Conservation (phyloP, 2,888 invertebrate species). For the Leucophora obtusa region DNA sequence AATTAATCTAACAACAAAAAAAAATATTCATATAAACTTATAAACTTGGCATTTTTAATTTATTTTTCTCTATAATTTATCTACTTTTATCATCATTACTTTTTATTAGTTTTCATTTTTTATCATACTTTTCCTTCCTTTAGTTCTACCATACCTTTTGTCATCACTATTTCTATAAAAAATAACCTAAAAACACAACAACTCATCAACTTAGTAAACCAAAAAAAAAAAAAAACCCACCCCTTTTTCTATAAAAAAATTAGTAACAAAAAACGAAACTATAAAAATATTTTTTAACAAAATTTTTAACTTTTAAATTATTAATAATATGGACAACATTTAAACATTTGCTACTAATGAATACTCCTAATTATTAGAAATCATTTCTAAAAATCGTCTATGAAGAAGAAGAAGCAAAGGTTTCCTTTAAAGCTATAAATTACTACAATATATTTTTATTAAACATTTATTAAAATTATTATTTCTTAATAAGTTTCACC, state of each 20-base stretch:
- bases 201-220: conserved; percentile 8
- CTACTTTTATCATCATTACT: conserved; percentile 8
- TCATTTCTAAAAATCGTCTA: not conserved
- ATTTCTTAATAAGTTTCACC: not conserved
- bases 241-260: conserved; percentile 14
- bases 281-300: conserved; percentile 14
- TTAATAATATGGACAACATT: not conserved
- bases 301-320: not conserved
- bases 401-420: conserved; percentile 1
- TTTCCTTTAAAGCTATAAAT: conserved; percentile 25
- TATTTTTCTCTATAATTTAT: conserved; percentile 38
- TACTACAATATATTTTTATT: conserved; percentile 7
- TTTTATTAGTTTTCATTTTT: conserved; percentile 14
- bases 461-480: not conserved
- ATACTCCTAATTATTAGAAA: not conserved
- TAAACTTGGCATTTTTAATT: conserved; percentile 48
- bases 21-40: conserved; percentile 34
- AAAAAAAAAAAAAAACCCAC: conserved; percentile 14
- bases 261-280: not conserved
- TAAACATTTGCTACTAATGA: not conserved
- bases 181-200: not conserved
- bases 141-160: conserved; percentile 17
- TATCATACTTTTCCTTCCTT: conserved; percentile 4
- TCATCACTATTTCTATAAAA: conserved; percentile 2
- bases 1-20: conserved; percentile 62